Conservation (phyloP, 2,113 vertebrate genomes). For the Catharus minimus region DNA sequence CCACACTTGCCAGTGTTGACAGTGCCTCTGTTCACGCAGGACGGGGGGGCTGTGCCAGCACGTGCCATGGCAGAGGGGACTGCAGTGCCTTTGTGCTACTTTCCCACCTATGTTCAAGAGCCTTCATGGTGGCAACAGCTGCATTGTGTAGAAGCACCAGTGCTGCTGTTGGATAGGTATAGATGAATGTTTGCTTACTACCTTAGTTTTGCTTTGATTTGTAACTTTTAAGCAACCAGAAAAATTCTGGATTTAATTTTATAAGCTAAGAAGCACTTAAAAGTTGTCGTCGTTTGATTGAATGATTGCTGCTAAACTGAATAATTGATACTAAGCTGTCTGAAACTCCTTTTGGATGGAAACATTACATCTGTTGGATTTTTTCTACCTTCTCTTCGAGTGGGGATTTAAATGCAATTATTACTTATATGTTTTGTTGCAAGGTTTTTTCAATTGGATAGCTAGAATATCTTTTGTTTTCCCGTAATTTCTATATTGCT, state of each 20-base stretch:
- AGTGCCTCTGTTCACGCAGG: not conserved
- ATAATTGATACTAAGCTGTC: not conserved
- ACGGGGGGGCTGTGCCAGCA: not conserved
- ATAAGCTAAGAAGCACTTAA: not conserved
- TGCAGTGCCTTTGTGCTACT: rapidly evolving
- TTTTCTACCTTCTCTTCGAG: not conserved
- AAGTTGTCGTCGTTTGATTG: not conserved
- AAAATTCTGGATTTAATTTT: not conserved
- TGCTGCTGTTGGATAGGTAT: not conserved
- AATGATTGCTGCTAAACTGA: not conserved
- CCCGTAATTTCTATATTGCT: not conserved
- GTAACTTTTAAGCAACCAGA: not conserved
- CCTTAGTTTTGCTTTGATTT: not conserved
- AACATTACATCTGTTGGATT: not conserved
- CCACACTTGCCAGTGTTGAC: rapidly evolving
- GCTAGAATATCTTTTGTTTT: not conserved
- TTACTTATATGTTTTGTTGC: not conserved
- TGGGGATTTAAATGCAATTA: not conserved
- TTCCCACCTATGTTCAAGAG: rapidly evolving
- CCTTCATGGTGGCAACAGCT: rapidly evolving
- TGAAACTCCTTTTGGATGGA: not conserved
- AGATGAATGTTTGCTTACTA: not conserved
- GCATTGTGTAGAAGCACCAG: rapidly evolving
- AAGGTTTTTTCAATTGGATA: not conserved
- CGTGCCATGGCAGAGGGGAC: rapidly evolving